Base-by-base conservation (phyloP, 2,113 vertebrate genomes). In the Mobula hypostoma region DNA sequence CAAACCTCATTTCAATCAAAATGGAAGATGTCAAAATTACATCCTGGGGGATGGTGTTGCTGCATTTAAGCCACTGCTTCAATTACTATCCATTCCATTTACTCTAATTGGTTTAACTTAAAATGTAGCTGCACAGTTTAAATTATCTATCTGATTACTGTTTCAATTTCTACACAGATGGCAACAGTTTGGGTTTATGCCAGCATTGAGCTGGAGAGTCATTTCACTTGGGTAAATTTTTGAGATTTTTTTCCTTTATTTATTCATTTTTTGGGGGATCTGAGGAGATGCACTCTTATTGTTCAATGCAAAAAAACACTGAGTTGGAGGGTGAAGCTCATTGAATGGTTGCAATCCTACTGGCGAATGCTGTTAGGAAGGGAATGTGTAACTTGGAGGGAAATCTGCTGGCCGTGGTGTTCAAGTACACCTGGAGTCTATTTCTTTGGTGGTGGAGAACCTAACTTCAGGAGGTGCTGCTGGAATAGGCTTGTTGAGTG, bases 111-210 rank as follows among this genome's bases (percentile, higher is more conserved):
- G 40, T 74, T 93, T 93, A 93, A 93, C 70, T 93, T 70, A 74
- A 93, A 93, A 93, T 93, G 14, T 90, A 90, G 85, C 29, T 66
- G 15, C n/a, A 17, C 68, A 93, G 40, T 93, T 76, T 93, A 74
- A 70, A 74, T 74, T 56, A 93, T 76, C 91, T 74, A 40, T 15
- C 24, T 74, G 91, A 93, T 93, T 93, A 56, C 24, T 27, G 9
- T 56, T 93, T 93, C 36, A 48, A 24, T 68, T 92, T 27, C 66
- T 12, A 72, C 21, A 68, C 32, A 76, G 90, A 93, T 93, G 91
- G 91, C 32, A 93, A 24, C 91, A 56, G 68, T 19, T 24, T 93
- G 91, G 21, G 68, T 74, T 76, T 56, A 93, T 93, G 91, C 21
- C 40, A 93, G 40, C 36, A 5, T 27, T 93, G 91, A 74, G 40